phyloP scores from a whole-genome alignment of 2,797 vertebrate species.

The Crypturellus tataupa region DNA sequence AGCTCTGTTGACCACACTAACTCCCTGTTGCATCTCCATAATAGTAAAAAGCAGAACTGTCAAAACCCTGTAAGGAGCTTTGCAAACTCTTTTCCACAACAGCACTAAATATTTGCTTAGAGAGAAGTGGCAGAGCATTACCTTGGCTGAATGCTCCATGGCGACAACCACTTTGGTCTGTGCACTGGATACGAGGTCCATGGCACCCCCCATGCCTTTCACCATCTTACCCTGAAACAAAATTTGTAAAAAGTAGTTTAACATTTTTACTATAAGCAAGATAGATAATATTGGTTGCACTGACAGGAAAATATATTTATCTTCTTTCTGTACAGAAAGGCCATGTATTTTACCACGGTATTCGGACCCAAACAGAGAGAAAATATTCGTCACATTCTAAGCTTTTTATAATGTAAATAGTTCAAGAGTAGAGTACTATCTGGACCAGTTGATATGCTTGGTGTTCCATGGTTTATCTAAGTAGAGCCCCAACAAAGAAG shows the following conservation, averaged over 20 bases:
- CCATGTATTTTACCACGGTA: not conserved
- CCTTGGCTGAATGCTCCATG: constrained; percentile 98
- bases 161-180: constrained; percentile 98
- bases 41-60: not conserved
- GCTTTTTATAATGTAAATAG: accelerated
- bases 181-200: constrained; percentile 96
- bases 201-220: constrained; percentile 98
- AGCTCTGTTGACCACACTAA: not conserved
- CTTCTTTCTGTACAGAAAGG: not conserved
- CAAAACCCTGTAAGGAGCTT: not conserved
- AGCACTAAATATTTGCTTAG: not conserved
- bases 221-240: constrained; percentile 95
- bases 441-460: not conserved
- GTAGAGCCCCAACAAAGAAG: not conserved
- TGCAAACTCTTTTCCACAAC: not conserved
- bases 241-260: not conserved
- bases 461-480: not conserved
- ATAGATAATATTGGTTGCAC: not conserved
- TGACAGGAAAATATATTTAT: not conserved
- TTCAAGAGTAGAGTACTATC: not conserved
- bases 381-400: not conserved
- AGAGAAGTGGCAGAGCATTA: constrained; percentile 46
- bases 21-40: not conserved
- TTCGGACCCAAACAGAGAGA: not conserved
- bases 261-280: not conserved